A percentile compares a stretch with the other conserved stretches of the same genome.
These are phyloP conservation scores for Drosophila sproati DNA, from an alignment of 1,140 invertebrate species.

Conservation along the genomic window DNA sequence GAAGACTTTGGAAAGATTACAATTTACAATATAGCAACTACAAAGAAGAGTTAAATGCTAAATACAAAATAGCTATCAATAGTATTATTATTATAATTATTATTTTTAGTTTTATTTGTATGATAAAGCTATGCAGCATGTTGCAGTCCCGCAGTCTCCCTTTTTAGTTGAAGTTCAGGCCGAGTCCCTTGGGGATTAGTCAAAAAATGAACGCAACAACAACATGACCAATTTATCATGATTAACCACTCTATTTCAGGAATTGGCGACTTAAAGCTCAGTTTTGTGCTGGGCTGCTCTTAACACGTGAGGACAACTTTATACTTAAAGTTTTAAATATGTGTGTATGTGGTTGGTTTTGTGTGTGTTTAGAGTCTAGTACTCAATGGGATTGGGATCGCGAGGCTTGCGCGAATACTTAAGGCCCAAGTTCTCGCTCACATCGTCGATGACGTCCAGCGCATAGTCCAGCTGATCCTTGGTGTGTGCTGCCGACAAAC, in stretches of 20 bases:
- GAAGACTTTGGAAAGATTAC: slow-evolving; percentile 30
- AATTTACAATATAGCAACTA: slow-evolving; percentile 45
- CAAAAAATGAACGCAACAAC: slow-evolving; percentile 10
- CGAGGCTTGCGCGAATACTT: slow-evolving; percentile 89
- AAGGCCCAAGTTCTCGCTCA: slow-evolving; percentile 89
- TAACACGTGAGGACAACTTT: slow-evolving; percentile 13
- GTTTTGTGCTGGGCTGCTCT: slow-evolving; percentile 5
- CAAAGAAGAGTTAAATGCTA: slow-evolving; percentile 38
- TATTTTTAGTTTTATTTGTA: slow-evolving; percentile 10
- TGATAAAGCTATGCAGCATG: slow-evolving; percentile 25
- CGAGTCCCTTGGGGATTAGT: slow-evolving; percentile 45
- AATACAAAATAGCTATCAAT: slow-evolving; percentile 35
- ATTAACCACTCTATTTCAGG: slow-evolving; percentile 3
- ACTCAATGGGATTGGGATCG: slow-evolving; percentile 87
- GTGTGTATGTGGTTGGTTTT: slow-evolving; percentile 5
- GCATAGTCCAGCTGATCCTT: slow-evolving; percentile 97
- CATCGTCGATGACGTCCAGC: slow-evolving; percentile 89
- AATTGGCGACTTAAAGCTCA: slow-evolving; percentile 1
- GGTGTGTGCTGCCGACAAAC: slow-evolving; percentile 97
- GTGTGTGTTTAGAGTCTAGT: slow-evolving; percentile 68
- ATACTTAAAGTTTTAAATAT: slow-evolving; percentile 14
- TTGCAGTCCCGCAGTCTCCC: not conserved
- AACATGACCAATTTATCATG: slow-evolving; percentile 9
- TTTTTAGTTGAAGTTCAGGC: slow-evolving; percentile 1
- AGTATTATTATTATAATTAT: slow-evolving; percentile 20